Conservation (phyloP, 1,140 invertebrate species). For the Sipha flava region DNA sequence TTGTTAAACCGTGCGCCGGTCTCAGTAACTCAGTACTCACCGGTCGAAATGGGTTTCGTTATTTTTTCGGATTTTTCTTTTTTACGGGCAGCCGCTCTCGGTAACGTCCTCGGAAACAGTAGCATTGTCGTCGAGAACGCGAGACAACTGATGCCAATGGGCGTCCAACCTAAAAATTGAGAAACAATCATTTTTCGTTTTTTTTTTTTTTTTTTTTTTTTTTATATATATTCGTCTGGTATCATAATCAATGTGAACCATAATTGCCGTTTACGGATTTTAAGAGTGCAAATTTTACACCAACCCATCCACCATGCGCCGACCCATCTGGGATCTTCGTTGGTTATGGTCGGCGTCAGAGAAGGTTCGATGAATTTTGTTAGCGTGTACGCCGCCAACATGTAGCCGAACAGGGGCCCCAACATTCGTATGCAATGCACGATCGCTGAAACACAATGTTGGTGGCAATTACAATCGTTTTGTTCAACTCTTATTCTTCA, state of each 20-base stretch:
- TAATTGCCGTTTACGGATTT: too few species aligned
- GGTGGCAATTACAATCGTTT: too few species aligned
- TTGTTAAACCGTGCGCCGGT: too few species aligned
- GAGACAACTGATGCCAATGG: constrained; percentile 26
- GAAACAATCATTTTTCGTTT: background rate
- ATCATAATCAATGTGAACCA: too few species aligned
- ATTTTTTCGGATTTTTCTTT: background rate
- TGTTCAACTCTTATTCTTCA: too few species aligned
- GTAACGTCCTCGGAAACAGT: constrained; percentile 33
- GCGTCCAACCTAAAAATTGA: constrained; percentile 38
- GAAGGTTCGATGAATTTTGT: constrained; percentile 61
- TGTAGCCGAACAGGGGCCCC: constrained; percentile 62
- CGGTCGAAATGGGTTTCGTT: background rate
- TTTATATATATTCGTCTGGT: too few species aligned
- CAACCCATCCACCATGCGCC: constrained; percentile 70
- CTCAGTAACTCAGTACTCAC: background rate
- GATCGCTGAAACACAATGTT: constrained; percentile 46
- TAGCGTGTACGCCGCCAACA: constrained; percentile 55
- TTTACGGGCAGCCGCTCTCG: constrained; percentile 34
- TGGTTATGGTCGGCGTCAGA: constrained; percentile 58
- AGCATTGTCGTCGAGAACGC: background rate
- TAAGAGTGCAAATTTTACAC: too few species aligned
- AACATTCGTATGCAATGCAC: constrained; percentile 62
- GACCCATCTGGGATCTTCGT: constrained; percentile 62
- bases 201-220: too few species aligned